Conservation (phyloP, 2,888 invertebrate species). For the Pristionchus arcanus region DNA sequence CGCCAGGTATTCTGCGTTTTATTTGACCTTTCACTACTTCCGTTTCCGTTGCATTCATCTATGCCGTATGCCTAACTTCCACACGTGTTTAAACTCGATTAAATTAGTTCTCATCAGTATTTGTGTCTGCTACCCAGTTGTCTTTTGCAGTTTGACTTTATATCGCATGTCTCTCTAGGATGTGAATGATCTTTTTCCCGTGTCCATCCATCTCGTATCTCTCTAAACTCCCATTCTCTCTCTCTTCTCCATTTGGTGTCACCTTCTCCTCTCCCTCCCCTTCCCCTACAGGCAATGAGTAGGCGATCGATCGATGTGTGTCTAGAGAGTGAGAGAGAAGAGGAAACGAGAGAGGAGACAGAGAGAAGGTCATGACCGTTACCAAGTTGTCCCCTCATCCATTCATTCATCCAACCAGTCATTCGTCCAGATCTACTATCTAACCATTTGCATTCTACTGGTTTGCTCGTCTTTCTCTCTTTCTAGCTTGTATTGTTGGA, state of each 20-base stretch:
- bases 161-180: constrained; percentile 16
- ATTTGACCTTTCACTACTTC: too few relatives aligned
- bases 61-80: too few relatives aligned
- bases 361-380: constrained; percentile 49
- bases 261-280: background rate
- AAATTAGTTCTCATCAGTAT: too few relatives aligned
- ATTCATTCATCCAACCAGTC: constrained; percentile 36
- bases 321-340: constrained; percentile 38
- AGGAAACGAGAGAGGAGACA: constrained; percentile 42
- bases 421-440: background rate
- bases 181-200: constrained; percentile 12
- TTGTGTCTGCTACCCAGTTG: background rate
- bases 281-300: background rate
- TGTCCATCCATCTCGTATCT: constrained; percentile 10
- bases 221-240: constrained; percentile 37
- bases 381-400: background rate
- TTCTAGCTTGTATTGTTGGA: background rate
- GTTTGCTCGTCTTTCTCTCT: background rate
- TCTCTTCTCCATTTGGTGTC: constrained; percentile 8
- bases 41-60: too few relatives aligned
- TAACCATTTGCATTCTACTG: background rate
- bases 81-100: too few relatives aligned
- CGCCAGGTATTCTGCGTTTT: too few relatives aligned
- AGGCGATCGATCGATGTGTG: constrained; percentile 49
- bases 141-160: constrained; percentile 24